Percentiles rank a stretch among this genome's conserved stretches.
Evolutionary conservation across 2,113 vertebrate species (phyloP).

Genomic region (Chinchilla lanigera): DNA sequence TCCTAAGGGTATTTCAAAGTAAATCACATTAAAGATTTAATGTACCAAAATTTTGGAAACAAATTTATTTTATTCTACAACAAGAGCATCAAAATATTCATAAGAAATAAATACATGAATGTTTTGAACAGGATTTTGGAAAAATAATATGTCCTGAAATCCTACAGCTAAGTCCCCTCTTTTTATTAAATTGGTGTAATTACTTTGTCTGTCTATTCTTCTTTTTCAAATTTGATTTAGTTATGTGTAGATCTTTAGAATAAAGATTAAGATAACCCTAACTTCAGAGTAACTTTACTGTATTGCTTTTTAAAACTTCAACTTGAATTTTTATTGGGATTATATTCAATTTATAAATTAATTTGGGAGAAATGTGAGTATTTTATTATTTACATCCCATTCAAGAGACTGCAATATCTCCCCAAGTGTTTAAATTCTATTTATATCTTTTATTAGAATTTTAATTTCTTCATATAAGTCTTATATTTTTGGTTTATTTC

Average conservation of each 20-base stretch:
- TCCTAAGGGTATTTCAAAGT: neutral
- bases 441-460: too few relatives aligned
- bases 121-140: neutral
- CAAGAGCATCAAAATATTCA: neutral
- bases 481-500: too few relatives aligned
- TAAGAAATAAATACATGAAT: neutral
- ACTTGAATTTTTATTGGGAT: neutral
- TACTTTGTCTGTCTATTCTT: neutral
- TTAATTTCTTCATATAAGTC: too few relatives aligned
- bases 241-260: neutral
- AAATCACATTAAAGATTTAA: neutral
- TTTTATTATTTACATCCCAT: neutral
- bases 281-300: neutral
- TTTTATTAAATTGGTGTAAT: neutral
- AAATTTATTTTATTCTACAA: neutral
- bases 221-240: neutral
- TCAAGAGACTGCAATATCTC: neutral
- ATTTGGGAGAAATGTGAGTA: too few relatives aligned
- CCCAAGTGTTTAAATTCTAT: too few relatives aligned
- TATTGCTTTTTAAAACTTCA: neutral
- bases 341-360: neutral
- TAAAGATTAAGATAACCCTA: neutral
- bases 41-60: neutral
- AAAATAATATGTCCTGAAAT: neutral
- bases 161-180: neutral